Evolutionary conservation across 2,888 invertebrate species (phyloP), one percentile per base, ranked within the genome.

Genomic region (Melanotus villosus): DNA sequence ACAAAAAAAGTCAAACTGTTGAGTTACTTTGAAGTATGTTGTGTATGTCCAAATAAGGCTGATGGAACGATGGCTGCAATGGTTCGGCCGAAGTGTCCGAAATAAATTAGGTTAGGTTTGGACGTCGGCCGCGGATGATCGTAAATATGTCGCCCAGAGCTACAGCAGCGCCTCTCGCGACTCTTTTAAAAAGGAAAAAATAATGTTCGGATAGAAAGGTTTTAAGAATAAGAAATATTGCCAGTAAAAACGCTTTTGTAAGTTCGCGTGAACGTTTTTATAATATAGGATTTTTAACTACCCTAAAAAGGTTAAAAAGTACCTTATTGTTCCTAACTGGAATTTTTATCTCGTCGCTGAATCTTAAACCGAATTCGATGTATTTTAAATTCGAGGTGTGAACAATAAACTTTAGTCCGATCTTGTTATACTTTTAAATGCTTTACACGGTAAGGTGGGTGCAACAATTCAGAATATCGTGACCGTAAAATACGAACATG

Each of bases 81-180:
- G 73, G 65, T 75, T 68, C 75, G 72, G 76, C 77, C 73, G 77
- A 79, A 80, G 79, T 81, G 79, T 79, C 78, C 76, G 77, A 80
- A 78, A 82, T 82, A 82, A 82, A 82, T 82, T 82, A 81, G 80
- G 79, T 78, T 80, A 81, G 77, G 79, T 81, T 80, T 76, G 78
- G 80, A 81, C 79, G 78, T 79, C 78, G 77, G 75, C 70, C 73
- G 76, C 70, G 80, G 78, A 79, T 79, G 80, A 79, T 80, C 81
- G 80, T 82, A 82, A 82, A 82, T 82, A 81, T 81, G 80, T 80
- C 81, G 78, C 79, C 79, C 69, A 74, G 76, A 80, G 79, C 80
- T 78, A 77, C 74, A 75, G 72, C 77, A 77, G 76, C 78, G 75
- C 77, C 76, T 78, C 73, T 73, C 54, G 75, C 74, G 72, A 75